These are phyloP conservation scores for Notocelia uddmanniana DNA, from an alignment of 2,888 invertebrate species.

Conservation along the genomic window DNA sequence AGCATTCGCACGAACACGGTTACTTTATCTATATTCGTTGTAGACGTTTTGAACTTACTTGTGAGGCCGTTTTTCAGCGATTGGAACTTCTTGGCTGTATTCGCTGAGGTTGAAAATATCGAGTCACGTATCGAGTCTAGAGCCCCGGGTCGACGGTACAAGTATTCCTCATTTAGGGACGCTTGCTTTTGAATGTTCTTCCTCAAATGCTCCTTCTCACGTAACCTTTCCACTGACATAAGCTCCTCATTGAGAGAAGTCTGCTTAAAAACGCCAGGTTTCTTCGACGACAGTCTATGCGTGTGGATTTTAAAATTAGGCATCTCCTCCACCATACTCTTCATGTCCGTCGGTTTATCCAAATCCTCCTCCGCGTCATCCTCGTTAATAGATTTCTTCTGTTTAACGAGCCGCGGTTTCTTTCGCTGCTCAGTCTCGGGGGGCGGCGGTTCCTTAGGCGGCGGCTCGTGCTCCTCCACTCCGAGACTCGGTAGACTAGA, in stretches of 20 bases:
- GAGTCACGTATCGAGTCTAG: constrained; percentile 90
- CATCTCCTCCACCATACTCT: constrained; percentile 87
- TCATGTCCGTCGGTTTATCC: constrained; percentile 90
- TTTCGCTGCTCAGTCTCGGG: constrained; percentile 85
- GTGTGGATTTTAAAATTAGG: constrained; percentile 88
- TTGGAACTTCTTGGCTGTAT: constrained; percentile 91
- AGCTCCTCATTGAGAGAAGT: constrained; percentile 95
- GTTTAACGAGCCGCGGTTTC: constrained; percentile 92
- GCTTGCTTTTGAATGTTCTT: constrained; percentile 96
- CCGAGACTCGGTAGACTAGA: constrained; percentile 91
- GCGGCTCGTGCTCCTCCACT: constrained; percentile 69
- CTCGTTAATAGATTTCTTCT: constrained; percentile 93
- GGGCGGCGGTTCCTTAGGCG: constrained; percentile 60
- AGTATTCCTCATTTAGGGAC: constrained; percentile 94
- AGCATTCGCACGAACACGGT: constrained; percentile 94
- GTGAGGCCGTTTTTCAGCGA: constrained; percentile 93
- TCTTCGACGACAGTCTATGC: constrained; percentile 75
- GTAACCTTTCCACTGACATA: constrained; percentile 93
- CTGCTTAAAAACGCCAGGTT: constrained; percentile 91
- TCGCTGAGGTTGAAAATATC: constrained; percentile 89
- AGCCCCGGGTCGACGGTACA: constrained; percentile 88
- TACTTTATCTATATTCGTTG: constrained; percentile 93
- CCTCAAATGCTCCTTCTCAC: constrained; percentile 93
- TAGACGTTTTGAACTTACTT: constrained; percentile 93
- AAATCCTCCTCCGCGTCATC: constrained; percentile 88